These are phyloP conservation scores for Denticeps clupeoides DNA, from an alignment of 2,797 vertebrate genomes.

Conservation along the genomic window DNA sequence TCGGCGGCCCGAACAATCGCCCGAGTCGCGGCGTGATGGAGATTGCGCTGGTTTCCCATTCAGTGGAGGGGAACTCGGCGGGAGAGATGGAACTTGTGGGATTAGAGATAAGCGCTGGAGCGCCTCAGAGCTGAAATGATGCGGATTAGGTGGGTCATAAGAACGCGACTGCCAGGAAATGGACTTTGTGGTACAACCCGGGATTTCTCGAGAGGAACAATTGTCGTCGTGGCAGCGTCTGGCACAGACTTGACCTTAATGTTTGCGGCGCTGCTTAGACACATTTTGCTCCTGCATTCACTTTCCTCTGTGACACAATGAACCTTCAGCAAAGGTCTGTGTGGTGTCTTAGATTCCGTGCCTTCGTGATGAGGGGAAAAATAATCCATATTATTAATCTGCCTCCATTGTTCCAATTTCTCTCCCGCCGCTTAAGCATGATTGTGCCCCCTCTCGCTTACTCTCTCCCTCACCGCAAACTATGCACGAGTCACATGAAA, in stretches of 20 bases:
- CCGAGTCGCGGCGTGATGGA: slow-evolving; percentile 28
- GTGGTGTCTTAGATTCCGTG: background rate
- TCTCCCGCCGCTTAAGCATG: too few relatives aligned
- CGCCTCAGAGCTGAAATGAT: slow-evolving; percentile 24
- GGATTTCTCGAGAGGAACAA: slow-evolving; percentile 20
- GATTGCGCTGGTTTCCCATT: slow-evolving; percentile 33
- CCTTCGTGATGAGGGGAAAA: background rate
- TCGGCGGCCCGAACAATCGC: slow-evolving; percentile 8
- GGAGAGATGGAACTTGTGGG: slow-evolving; percentile 40
- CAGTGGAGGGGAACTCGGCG: slow-evolving; percentile 27
- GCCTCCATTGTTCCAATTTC: too few relatives aligned
- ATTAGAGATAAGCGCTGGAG: slow-evolving; percentile 47
- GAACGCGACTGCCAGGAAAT: slow-evolving; percentile 29
- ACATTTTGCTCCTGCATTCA: too few relatives aligned
- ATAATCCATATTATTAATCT: background rate
- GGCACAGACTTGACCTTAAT: slow-evolving; percentile 2
- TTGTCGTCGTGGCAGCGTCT: slow-evolving; percentile 8
- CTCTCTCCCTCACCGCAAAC: background rate
- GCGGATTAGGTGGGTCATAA: slow-evolving; percentile 22
- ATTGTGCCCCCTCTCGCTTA: too few relatives aligned
- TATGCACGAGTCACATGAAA: background rate
- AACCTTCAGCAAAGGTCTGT: slow-evolving; percentile 1
- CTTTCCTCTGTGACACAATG: background rate
- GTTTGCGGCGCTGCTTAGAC: slow-evolving; percentile 18
- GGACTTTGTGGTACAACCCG: slow-evolving; percentile 15